Base-by-base conservation (phyloP, 2,113 vertebrate genomes). In the Carassius carassius region DNA sequence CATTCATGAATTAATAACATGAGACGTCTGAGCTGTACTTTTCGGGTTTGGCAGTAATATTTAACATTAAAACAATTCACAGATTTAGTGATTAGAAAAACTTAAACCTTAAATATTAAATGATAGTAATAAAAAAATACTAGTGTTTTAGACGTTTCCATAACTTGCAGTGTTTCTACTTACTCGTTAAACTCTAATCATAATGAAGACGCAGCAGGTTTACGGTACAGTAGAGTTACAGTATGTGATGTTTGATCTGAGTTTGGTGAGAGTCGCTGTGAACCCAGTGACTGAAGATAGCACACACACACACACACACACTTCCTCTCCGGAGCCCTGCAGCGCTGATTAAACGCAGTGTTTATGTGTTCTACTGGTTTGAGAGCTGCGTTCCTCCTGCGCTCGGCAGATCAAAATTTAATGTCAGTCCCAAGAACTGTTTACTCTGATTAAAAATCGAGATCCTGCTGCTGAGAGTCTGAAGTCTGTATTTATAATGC, bases 351-450 rank as follows among this genome's bases (percentile, higher is more conserved):
- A 41, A 41, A 70, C 17, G 1, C 17, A 72, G 69, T 10, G 35
- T n/a, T 41, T n/a, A 35, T 0, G 9, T 4, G 67, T 41, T 72
- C 9, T 41, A 12, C 25, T 29, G 7, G 19, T 70, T 41, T 70
- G 35, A 70, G 19, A 41, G 69, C 35, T 32, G 13, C 7, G 3
- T 32, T 32, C 32, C 29, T 67, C 63, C 29, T 35, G 17, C 65
- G 5, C 56, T 62, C 35, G 1, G 29, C 10, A 69, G 44, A 79
- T 85, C 60, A 82, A 83, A 78, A 65, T 83, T 83, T 87, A 51
- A 84, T 78, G 47, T 47, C 56, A 51, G 41, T 60, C 19, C 54
- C 17, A 5, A 29, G 80, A 74, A 60, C 21, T 47, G 29, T 75
- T 67, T 84, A 41, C 69, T 14, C 8, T 13, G 41, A 79, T 84